These are phyloP conservation scores for Barbus barbus DNA, from an alignment of 2,113 vertebrate genomes.

Conservation along the genomic window DNA sequence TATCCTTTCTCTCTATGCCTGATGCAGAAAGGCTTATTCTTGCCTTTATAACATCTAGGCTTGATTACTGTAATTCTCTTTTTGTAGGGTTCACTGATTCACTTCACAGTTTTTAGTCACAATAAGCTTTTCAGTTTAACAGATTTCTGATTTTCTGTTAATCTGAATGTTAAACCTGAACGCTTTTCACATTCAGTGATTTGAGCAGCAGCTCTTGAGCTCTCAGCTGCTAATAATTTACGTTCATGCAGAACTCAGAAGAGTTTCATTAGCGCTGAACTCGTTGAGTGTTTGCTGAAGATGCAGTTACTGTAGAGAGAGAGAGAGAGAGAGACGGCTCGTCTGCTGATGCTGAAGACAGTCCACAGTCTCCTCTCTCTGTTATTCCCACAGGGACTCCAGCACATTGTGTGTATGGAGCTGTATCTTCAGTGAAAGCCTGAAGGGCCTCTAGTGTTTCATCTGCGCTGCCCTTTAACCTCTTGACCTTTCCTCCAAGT, in stretches of 20 bases:
- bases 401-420: neutral
- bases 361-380: too few species aligned
- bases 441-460: conserved; percentile 2
- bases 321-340: neutral
- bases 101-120: too few species aligned
- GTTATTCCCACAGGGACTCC: neutral
- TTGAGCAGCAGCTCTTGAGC: neutral
- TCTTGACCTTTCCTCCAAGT: neutral
- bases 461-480: neutral
- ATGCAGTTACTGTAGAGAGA: neutral
- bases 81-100: too few species aligned
- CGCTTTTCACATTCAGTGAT: neutral
- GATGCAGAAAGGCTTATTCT: too few species aligned
- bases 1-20: too few species aligned
- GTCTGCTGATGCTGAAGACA: neutral
- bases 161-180: too few species aligned
- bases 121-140: too few species aligned
- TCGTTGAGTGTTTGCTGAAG: neutral
- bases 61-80: too few species aligned
- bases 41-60: too few species aligned
- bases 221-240: neutral
- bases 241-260: neutral
- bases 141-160: too few species aligned
- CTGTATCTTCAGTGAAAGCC: neutral
- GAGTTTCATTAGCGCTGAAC: neutral